phyloP scores from a whole-genome alignment of 2,797 vertebrate species.

The Chlorospingus semifuscus region DNA sequence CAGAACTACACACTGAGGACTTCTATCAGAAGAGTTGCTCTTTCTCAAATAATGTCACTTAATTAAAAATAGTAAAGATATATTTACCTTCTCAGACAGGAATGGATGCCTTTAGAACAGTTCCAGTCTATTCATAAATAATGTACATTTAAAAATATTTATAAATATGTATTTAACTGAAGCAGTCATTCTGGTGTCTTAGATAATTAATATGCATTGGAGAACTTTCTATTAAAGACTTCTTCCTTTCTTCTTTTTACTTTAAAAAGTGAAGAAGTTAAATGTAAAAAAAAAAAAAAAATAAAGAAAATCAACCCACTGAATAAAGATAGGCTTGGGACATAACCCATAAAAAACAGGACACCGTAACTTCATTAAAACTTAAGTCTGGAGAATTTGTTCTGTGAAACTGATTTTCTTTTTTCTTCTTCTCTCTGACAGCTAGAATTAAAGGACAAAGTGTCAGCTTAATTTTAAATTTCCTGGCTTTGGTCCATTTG shows the following conservation, averaged over 20 bases:
- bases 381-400: background rate
- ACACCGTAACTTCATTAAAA: background rate
- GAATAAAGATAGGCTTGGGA: background rate
- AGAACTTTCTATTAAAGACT: constrained; percentile 53
- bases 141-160: constrained; percentile 51
- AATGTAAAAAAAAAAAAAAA: background rate
- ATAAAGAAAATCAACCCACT: background rate
- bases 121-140: constrained; percentile 67
- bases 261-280: constrained; percentile 23
- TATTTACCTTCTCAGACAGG: constrained; percentile 64
- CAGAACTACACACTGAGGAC: background rate
- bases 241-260: constrained; percentile 5
- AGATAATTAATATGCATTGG: constrained; percentile 68
- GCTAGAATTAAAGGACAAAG: constrained; percentile 42
- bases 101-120: background rate
- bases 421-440: constrained; percentile 29
- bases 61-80: constrained; percentile 44
- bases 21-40: background rate
- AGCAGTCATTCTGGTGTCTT: constrained; percentile 43
- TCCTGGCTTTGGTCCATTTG: constrained; percentile 50
- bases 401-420: constrained; percentile 25
- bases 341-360: background rate
- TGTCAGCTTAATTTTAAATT: constrained; percentile 51
- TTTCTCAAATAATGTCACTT: background rate
- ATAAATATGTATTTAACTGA: constrained; percentile 71